Percentiles rank a stretch among this genome's conserved stretches.
These are phyloP conservation scores for Copsychus sechellarum DNA, from an alignment of 2,113 vertebrate species.

Conservation along the genomic window DNA sequence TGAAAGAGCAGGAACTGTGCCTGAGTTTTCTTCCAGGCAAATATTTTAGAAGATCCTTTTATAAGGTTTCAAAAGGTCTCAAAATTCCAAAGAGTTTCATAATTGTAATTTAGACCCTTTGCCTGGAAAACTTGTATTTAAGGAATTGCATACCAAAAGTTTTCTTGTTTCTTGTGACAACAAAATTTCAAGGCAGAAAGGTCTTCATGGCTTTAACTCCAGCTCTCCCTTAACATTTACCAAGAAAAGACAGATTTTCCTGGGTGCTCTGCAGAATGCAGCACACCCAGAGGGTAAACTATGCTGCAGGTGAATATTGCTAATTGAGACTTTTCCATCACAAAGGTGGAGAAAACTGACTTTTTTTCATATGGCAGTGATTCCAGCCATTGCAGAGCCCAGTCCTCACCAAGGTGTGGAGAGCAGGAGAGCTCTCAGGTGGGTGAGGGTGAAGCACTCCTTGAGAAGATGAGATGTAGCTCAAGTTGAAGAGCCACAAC, in stretches of 20 bases:
- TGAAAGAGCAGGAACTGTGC: neutral
- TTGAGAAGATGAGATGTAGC: neutral
- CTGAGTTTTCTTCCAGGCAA: neutral
- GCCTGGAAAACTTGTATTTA: neutral
- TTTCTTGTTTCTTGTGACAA: neutral
- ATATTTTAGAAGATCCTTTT: neutral
- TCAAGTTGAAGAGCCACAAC: neutral
- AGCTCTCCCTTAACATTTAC: neutral
- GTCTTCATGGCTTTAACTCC: neutral
- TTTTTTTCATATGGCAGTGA: neutral
- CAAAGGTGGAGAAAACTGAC: neutral
- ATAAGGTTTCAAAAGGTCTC: neutral
- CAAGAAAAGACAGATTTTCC: neutral
- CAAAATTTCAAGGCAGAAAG: neutral
- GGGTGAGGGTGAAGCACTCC: neutral
- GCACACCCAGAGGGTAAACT: neutral
- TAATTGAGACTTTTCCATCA: neutral
- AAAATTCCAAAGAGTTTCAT: neutral
- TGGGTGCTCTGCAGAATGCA: neutral
- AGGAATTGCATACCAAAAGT: neutral
- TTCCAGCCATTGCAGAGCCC: neutral
- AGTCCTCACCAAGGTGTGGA: neutral
- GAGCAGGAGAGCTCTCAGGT: accelerated
- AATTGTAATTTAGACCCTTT: neutral
- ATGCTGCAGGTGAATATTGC: neutral